Conservation (phyloP, 2,113 vertebrate species). For the Alaudala cheleensis region DNA sequence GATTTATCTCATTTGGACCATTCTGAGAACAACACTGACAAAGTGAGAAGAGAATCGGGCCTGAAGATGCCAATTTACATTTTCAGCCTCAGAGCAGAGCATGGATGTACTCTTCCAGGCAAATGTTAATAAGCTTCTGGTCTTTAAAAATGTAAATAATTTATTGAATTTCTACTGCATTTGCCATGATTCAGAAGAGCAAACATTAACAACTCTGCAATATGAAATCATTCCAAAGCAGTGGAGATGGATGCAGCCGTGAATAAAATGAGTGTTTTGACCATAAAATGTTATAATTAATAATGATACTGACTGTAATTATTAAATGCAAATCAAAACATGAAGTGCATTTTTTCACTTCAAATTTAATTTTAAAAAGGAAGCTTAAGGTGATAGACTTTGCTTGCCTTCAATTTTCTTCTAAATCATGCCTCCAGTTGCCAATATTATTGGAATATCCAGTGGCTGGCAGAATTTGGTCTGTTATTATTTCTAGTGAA, state of each 20-base stretch:
- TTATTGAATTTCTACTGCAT: slow-evolving; percentile 2
- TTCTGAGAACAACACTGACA: not conserved
- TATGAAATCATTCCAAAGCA: not conserved
- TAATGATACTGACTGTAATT: not conserved
- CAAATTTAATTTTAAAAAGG: not conserved
- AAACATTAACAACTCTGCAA: not conserved
- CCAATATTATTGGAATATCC: not conserved
- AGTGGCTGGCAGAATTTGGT: not conserved
- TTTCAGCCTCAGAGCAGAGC: not conserved
- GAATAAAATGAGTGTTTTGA: not conserved
- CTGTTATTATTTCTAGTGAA: not conserved
- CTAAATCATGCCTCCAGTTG: not conserved
- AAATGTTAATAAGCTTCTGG: slow-evolving; percentile 44
- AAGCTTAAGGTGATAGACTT: not conserved
- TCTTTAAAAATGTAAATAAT: slow-evolving; percentile 52
- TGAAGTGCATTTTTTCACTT: not conserved
- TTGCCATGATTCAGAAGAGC: slow-evolving; percentile 15
- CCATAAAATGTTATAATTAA: not conserved
- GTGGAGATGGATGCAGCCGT: not conserved
- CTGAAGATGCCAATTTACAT: not conserved
- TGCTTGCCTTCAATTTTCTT: not conserved
- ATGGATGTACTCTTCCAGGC: not conserved
- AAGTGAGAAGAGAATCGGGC: not conserved
- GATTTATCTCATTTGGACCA: not conserved
- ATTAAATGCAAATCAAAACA: not conserved